Base-by-base conservation (phyloP, 2,113 vertebrate species). In the Jaculus jaculus region DNA sequence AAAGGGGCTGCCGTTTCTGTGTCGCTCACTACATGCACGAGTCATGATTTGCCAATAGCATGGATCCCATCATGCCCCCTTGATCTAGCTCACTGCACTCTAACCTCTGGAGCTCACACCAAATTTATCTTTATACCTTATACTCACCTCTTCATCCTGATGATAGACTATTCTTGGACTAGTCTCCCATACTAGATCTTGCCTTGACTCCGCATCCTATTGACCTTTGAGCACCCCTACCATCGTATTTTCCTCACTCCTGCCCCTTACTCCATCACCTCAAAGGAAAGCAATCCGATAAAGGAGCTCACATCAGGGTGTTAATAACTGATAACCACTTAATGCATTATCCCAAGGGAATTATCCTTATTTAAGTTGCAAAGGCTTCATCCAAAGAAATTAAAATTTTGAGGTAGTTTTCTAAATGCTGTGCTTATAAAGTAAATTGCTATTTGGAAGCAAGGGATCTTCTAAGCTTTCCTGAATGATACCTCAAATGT, bases 321-420 rank as follows among this genome's bases (percentile, higher is more conserved):
- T 94, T 97, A 93, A 95, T 92, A 94, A 95, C 94, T 91, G 89
- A 95, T 96, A 96, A 94, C 93, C 78, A 96, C 93, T 96, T 95
- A 92, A 72, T 93, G 84, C 93, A 94, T 96, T 95, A 96, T 96
- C 93, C 93, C 96, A 95, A 71, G 93, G 85, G 95, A 95, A 94
- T 96, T 93, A 97, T 87, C 94, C 92, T 95, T 93, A 94, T 95
- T 95, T 96, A 96, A 96, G 92, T 95, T 96, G 71, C 47, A 93
- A 96, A 95, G 91, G 73, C 42, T 94, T 92, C 68, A 94, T 95
- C 78, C 77, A 95, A 96, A 95, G 92, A 96, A 95, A 94, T 92
- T 79, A 96, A 93, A 47, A 60, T 94, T 96, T 94, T n/a, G 51
- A 42, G 63, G 28, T 85, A 95, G 85, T 92, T 96, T 93, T 87